These are phyloP conservation scores for Stenurella melanura DNA, from an alignment of 2,888 invertebrate species.

Conservation along the genomic window DNA sequence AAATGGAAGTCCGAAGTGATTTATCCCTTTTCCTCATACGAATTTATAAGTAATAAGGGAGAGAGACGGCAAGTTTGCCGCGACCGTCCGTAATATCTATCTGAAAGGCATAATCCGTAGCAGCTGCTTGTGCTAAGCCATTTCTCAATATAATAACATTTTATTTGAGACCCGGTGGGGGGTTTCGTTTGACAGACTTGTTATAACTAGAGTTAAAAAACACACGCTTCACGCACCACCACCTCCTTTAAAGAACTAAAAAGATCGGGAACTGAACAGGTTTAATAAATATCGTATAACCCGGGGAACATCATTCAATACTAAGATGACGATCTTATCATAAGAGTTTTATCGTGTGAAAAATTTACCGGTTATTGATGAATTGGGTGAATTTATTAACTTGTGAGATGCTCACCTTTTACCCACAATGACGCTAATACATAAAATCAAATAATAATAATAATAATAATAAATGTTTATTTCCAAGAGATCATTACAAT, in stretches of 20 bases:
- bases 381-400: constrained; percentile 20
- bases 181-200: constrained; percentile 68
- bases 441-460: too few relatives aligned
- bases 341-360: constrained; percentile 52
- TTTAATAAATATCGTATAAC: constrained; percentile 64
- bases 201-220: constrained; percentile 67
- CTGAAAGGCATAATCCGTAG: constrained; percentile 65
- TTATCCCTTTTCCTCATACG: constrained; percentile 40
- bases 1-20: constrained; percentile 43
- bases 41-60: constrained; percentile 39
- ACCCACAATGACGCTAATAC: not conserved
- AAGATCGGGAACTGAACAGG: constrained; percentile 63
- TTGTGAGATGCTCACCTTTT: not conserved
- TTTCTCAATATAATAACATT: constrained; percentile 70
- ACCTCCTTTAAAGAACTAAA: constrained; percentile 64
- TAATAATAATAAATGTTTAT: too few relatives aligned
- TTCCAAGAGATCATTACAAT: too few relatives aligned
- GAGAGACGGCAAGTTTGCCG: constrained; percentile 34
- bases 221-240: constrained; percentile 67
- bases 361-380: constrained; percentile 39
- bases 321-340: constrained; percentile 52
- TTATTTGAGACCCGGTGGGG: constrained; percentile 66
- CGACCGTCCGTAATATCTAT: constrained; percentile 56
- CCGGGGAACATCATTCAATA: constrained; percentile 54
- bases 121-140: constrained; percentile 67